Conservation (phyloP, 2,113 vertebrate genomes). For the Azemiops feae region DNA sequence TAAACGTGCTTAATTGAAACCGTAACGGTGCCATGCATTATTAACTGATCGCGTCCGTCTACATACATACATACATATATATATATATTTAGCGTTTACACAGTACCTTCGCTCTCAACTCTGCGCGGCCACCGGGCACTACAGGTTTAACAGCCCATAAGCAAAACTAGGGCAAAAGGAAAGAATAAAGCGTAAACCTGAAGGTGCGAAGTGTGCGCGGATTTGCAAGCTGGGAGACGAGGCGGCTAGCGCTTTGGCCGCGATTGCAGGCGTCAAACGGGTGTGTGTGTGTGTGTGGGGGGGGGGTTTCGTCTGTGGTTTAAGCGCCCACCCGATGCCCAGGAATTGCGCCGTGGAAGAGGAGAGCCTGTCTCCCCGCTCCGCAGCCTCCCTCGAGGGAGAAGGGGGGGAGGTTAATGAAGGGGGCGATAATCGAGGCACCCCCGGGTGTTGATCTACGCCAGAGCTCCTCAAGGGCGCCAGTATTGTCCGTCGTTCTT, state of each 20-base stretch:
- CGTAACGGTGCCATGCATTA: not conserved
- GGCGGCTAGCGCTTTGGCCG: too few relatives aligned
- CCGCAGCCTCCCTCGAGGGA: not conserved
- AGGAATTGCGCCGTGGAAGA: not conserved
- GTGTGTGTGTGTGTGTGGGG: not conserved
- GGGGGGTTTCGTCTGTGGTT: not conserved
- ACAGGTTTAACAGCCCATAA: not conserved
- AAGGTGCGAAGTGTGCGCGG: not conserved
- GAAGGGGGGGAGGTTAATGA: not conserved
- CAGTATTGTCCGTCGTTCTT: not conserved
- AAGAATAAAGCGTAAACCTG: not conserved
- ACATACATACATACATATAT: not conserved
- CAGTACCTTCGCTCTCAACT: not conserved
- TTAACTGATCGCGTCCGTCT: not conserved
- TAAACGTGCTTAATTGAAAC: not conserved
- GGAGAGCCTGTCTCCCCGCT: fast-evolving
- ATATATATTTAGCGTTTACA: not conserved
- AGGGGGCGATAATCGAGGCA: not conserved
- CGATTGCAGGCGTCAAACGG: not conserved
- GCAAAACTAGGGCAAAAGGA: not conserved
- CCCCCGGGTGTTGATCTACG: not conserved
- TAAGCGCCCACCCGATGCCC: not conserved
- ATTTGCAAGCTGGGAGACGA: not conserved
- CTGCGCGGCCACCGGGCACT: not conserved
- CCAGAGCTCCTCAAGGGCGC: not conserved